These are phyloP conservation scores for Drosophila nigromelanica DNA, from an alignment of 1,140 invertebrate genomes.

Conservation along the genomic window DNA sequence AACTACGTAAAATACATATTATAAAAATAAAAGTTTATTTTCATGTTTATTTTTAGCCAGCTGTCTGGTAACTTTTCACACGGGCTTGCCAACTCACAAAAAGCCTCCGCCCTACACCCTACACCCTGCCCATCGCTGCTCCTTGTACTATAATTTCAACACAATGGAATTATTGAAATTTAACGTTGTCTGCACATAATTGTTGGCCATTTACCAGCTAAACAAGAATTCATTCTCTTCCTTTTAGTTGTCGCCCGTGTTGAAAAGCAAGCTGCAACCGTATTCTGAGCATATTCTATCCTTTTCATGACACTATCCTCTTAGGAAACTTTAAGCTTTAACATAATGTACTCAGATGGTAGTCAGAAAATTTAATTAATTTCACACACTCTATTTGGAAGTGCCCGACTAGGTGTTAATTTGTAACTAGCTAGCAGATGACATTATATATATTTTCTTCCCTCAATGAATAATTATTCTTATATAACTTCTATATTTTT, in stretches of 20 bases:
- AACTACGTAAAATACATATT: slow-evolving; percentile 51
- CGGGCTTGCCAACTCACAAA: slow-evolving; percentile 9
- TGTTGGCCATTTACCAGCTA: slow-evolving; percentile 57
- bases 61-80: slow-evolving; percentile 60
- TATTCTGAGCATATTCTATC: not conserved
- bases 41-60: slow-evolving; percentile 71
- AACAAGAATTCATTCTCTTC: not conserved
- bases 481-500: no score
- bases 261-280: not conserved
- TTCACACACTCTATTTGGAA: no score
- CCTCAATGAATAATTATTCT: no score
- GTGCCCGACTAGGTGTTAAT: no score
- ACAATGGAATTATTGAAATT: slow-evolving; percentile 72
- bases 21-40: slow-evolving; percentile 74
- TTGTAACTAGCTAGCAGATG: no score
- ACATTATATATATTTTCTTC: no score
- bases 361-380: no score
- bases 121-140: not conserved
- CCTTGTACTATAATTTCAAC: no score
- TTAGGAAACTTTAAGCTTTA: no score
- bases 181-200: slow-evolving; percentile 64
- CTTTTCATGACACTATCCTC: no score
- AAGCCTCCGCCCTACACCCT: no score
- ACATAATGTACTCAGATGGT: no score
- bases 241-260: not conserved